Conservation (phyloP, 2,113 vertebrate species). For the Rousettus leschenaultii region DNA sequence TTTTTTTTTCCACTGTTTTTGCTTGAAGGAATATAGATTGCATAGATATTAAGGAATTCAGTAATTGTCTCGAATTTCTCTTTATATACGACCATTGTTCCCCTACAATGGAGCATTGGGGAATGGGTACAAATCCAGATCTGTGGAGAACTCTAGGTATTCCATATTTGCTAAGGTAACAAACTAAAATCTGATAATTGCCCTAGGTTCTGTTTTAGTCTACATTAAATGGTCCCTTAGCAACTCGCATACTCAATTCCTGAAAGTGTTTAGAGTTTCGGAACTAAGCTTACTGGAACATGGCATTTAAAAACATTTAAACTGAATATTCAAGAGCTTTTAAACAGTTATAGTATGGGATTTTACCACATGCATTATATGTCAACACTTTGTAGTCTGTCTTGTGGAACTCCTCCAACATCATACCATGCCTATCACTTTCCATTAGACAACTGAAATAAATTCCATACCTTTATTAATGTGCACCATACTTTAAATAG, state of each 20-base stretch:
- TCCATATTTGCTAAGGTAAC: slow-evolving; percentile 1
- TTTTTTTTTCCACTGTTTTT: neutral
- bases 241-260: neutral
- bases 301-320: slow-evolving; percentile 38
- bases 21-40: neutral
- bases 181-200: slow-evolving; percentile 23
- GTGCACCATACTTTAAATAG: neutral
- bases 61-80: neutral
- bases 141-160: neutral
- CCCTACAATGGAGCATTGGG: neutral
- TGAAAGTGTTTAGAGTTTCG: neutral
- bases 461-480: neutral
- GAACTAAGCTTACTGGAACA: slow-evolving; percentile 42
- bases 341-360: neutral
- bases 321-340: slow-evolving; percentile 29
- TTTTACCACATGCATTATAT: slow-evolving; percentile 33
- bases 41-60: neutral
- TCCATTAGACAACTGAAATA: slow-evolving; percentile 36
- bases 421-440: neutral
- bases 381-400: slow-evolving; percentile 11
- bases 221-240: neutral
- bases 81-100: neutral
- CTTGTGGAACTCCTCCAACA: slow-evolving; percentile 24
- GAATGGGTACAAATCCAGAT: neutral
- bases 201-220: neutral